phyloP scores from a whole-genome alignment of 2,888 invertebrate genomes.

The Nematopogon swammerdamellus region DNA sequence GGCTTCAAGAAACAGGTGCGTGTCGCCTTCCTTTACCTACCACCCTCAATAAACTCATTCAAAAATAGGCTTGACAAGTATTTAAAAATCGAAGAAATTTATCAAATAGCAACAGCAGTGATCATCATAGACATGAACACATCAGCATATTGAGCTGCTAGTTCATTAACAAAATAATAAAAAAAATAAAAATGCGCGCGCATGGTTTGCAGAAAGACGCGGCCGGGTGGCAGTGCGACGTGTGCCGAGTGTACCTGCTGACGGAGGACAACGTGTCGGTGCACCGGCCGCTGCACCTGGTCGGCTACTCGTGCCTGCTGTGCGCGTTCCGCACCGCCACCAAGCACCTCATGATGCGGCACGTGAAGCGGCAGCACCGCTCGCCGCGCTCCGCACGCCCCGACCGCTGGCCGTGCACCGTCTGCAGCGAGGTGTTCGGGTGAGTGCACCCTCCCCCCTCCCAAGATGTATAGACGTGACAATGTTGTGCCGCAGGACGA shows the following conservation, averaged over 20 bases:
- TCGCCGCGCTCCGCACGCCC: neutral
- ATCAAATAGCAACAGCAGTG: too few relatives aligned
- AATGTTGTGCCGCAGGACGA: too few relatives aligned
- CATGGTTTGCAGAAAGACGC: conserved; percentile 36
- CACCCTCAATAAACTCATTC: too few relatives aligned
- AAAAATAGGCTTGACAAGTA: too few relatives aligned
- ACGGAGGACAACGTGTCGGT: conserved; percentile 25
- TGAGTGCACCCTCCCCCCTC: conserved; percentile 14
- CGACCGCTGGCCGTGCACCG: conserved; percentile 18
- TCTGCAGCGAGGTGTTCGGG: conserved; percentile 19
- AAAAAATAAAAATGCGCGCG: too few relatives aligned
- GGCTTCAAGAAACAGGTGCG: too few relatives aligned
- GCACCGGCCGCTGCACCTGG: conserved; percentile 24
- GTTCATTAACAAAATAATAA: too few relatives aligned
- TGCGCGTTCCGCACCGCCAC: conserved; percentile 22
- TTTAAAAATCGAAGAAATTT: too few relatives aligned
- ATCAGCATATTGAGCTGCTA: too few relatives aligned
- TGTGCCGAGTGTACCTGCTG: conserved; percentile 30
- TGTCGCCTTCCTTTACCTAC: too few relatives aligned
- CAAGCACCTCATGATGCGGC: conserved; percentile 24
- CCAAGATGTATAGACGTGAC: too few relatives aligned
- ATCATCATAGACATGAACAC: too few relatives aligned
- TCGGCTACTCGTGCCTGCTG: conserved; percentile 22
- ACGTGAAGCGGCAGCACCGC: conserved; percentile 14
- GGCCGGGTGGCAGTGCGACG: conserved; percentile 26